Base-by-base conservation (phyloP, 2,113 vertebrate species). In the Neotoma lepida region DNA sequence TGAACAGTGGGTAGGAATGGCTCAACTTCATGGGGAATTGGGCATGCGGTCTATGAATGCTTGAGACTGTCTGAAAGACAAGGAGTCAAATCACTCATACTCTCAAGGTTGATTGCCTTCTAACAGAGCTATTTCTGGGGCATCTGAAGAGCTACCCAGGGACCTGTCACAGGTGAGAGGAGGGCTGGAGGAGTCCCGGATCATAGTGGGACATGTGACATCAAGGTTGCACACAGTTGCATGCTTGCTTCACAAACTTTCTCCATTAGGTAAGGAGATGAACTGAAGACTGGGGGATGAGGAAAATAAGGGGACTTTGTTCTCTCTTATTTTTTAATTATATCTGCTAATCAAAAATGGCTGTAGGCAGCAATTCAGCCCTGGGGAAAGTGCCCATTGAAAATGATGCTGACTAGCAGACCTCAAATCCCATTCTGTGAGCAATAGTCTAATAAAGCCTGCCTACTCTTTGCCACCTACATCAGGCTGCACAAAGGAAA, bases 301-400 rank as follows among this genome's bases (percentile, higher is more conserved):
- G 82, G 64, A 68, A 94, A 91, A 91, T 33, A 91, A 91, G 49
- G 74, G 20, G 3, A 15, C 12, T 93, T 85, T 91, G 61, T 91
- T n/a, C 5, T 86, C 18, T 77, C 91, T 94, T 87, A 70, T 80
- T 97, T 97, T 76, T 35, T 44, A 95, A 93, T 93, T 92, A 10
- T 81, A 61, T 96, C 95, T 82, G 76, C 51, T 95, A 89, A 96
- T 90, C 35, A 89, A 91, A 58, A 96, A 41, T 71, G 22, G 82
- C 49, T 93, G 74, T 80, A 82, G 91, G 95, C 80, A 87, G 35
- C 24, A 2, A 2, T 95, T 89, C 41, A 96, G 54, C 35, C 22
- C 20, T 90, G 39, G 91, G 95, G 94, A 46, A 97, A 97, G 63
- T 41, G 94, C 44, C 56, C 93, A 94, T 84, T 96, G 93, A 96